These are phyloP conservation scores for Cherax destructor DNA, from an alignment of 1,140 invertebrate genomes.

Conservation along the genomic window DNA sequence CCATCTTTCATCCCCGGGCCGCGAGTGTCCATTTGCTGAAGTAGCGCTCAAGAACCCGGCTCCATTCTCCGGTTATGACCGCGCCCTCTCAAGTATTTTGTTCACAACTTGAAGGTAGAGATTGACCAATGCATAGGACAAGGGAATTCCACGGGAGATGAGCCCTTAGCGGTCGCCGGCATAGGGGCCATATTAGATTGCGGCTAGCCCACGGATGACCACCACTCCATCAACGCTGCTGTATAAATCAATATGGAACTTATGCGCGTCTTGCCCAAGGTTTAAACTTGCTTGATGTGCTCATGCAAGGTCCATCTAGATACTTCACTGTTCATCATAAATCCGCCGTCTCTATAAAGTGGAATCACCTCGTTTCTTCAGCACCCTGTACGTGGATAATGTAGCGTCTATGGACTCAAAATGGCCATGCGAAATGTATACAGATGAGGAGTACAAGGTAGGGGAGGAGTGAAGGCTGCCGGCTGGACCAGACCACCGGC, in stretches of 20 bases:
- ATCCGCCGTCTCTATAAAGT: constrained; percentile 70
- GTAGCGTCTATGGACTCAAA: constrained; percentile 61
- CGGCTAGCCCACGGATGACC: constrained; percentile 52
- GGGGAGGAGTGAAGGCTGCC: neutral
- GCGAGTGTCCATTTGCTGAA: constrained; percentile 64
- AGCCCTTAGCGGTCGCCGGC: constrained; percentile 1
- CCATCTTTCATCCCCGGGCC: constrained; percentile 23
- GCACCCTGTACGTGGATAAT: constrained; percentile 54
- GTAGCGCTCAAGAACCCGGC: constrained; percentile 59
- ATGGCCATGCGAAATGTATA: constrained; percentile 47
- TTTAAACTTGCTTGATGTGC: constrained; percentile 53
- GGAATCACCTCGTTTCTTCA: constrained; percentile 70
- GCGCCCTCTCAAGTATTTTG: constrained; percentile 71
- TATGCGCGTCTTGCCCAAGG: constrained; percentile 48
- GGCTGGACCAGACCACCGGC: neutral
- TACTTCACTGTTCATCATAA: constrained; percentile 72
- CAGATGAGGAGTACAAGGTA: constrained; percentile 11
- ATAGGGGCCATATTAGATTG: constrained; percentile 38
- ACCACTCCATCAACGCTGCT: constrained; percentile 62
- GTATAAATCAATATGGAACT: constrained; percentile 67
- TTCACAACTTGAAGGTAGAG: constrained; percentile 71
- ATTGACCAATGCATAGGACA: constrained; percentile 71
- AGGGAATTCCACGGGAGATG: constrained; percentile 42
- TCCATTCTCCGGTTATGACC: constrained; percentile 69
- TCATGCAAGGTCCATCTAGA: constrained; percentile 70